Conservation (phyloP, 2,797 vertebrate genomes). For the Sebastes variabilis region DNA sequence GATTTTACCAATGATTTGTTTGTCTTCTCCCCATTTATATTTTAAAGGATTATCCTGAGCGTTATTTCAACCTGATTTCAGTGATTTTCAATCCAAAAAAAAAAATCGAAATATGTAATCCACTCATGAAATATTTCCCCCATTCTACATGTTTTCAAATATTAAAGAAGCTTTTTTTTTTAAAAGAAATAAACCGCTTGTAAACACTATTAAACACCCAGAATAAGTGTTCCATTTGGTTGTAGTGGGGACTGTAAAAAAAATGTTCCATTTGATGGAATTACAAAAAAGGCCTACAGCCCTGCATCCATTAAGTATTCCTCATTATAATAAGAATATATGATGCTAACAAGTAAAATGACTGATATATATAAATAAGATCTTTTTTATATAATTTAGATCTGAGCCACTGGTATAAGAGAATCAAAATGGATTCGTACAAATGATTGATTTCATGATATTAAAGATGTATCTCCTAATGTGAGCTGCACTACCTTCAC, state of each 20-base stretch:
- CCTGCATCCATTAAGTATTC: not conserved
- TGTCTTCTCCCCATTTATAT: slow-evolving; percentile 38
- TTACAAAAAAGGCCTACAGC: not conserved
- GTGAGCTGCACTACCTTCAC: not conserved
- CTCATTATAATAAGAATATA: not conserved
- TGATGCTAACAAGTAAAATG: not conserved
- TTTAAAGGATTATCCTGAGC: slow-evolving; percentile 19
- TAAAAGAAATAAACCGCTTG: not conserved
- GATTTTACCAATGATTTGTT: slow-evolving; percentile 45
- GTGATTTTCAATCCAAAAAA: not conserved
- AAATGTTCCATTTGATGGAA: not conserved
- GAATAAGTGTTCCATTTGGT: not conserved
- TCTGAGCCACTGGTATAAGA: no score
- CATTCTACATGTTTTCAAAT: not conserved
- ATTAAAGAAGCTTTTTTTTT: not conserved
- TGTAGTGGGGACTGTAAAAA: not conserved
- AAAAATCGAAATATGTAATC: not conserved
- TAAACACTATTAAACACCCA: not conserved
- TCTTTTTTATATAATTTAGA: no score
- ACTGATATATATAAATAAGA: no score
- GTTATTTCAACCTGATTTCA: slow-evolving; percentile 11
- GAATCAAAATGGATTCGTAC: no score
- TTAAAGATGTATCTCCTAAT: not conserved
- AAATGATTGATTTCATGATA: no score
- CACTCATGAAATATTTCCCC: not conserved